Evolutionary conservation across 2,888 invertebrate genomes (phyloP), one percentile per base, ranked within the genome.

Genomic region (Polymixis lichenea): DNA sequence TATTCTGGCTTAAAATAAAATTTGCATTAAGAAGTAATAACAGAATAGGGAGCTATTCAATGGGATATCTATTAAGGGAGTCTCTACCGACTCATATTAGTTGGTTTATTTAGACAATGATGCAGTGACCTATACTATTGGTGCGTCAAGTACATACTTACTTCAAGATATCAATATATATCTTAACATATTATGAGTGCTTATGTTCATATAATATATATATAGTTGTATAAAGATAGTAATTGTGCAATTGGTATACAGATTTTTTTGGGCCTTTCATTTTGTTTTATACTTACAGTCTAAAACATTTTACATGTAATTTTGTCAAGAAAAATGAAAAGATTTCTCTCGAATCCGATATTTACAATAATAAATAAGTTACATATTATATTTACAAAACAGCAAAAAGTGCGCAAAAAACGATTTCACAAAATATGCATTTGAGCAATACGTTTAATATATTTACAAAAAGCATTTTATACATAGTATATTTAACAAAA

Each of bases 381-480:
- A 92, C 76, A 79, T 92, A 84, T 86, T 88, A 90, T 95, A 95
- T 95, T 92, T 95, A 95, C 95, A 95, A 91, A 93, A 93, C 93
- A 96, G 96, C 96, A 95, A 96, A 95, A 93, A 96, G 96, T 96
- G 96, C 96, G 94, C 95, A 95, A 95, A 94, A 95, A 96, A 95
- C 94, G 94, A 94, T 94, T 93, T 96, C 96, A 96, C 95, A 96
- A 96, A 96, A 96, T 96, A 96, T 95, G 95, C 96, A 95, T 96
- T 96, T 96, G 96, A 96, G 96, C 96, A 96, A 95, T 95, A 96
- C 93, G 91, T 95, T 95, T 94, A 94, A 93, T 94, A 93, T 95
- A 95, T 95, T 95, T 95, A 95, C 95, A 95, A 92, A 94, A 95
- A 95, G 93, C 92, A 91, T 92, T 93, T 92, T 93, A 88, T 93